Percentiles rank a stretch among this genome's conserved stretches.
phyloP scores from a whole-genome alignment of 1,140 invertebrate genomes.

The Drosophila pandora region DNA sequence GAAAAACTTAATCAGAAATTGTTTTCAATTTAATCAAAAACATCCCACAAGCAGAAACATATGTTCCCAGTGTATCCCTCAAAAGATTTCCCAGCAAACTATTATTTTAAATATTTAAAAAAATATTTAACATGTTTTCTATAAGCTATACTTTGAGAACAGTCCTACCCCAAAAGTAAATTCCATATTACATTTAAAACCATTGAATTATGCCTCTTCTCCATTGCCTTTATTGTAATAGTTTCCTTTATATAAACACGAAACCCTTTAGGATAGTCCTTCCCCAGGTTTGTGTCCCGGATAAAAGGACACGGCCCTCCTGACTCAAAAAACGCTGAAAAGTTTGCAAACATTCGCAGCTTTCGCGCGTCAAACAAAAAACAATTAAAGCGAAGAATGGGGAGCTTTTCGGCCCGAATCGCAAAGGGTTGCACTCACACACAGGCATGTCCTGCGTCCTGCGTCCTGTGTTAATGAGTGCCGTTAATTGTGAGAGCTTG shows the following conservation, averaged over 20 bases:
- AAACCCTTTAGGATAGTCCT: not conserved
- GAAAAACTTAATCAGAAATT: too few species aligned
- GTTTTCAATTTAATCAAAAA: too few species aligned
- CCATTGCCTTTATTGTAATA: not conserved
- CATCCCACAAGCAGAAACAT: too few species aligned
- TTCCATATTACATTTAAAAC: too few species aligned
- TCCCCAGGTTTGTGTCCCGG: constrained; percentile 44
- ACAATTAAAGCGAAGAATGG: not conserved
- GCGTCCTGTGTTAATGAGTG: constrained; percentile 19
- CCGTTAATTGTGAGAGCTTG: not conserved
- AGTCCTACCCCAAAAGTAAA: too few species aligned
- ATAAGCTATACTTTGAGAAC: too few species aligned
- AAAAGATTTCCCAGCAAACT: too few species aligned
- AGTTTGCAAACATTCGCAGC: constrained; percentile 62
- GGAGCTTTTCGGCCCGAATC: constrained; percentile 49
- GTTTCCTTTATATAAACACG: not conserved
- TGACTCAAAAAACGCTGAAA: constrained; percentile 29
- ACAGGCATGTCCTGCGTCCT: not conserved
- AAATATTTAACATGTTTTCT: too few species aligned
- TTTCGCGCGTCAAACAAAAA: constrained; percentile 43
- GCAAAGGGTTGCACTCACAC: constrained; percentile 57
- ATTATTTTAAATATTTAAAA: too few species aligned
- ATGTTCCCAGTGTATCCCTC: too few species aligned
- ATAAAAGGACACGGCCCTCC: constrained; percentile 25
- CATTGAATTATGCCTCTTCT: not conserved